Conservation (phyloP, 2,797 vertebrate species). For the Acanthopagrus latus region DNA sequence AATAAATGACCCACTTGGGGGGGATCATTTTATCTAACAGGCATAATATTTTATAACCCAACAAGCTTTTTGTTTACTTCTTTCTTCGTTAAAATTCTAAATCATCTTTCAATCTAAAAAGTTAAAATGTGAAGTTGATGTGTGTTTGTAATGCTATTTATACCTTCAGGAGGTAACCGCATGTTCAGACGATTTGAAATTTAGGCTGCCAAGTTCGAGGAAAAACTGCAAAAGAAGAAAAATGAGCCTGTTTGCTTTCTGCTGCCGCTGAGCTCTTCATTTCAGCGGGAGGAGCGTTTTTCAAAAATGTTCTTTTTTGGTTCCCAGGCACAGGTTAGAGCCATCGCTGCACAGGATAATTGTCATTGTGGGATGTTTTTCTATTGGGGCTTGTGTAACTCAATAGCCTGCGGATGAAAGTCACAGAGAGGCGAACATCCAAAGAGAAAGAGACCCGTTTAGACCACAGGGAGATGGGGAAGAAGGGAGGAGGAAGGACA, state of each 20-base stretch:
- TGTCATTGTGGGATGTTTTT: slow-evolving; percentile 66
- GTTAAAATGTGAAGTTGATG: background rate
- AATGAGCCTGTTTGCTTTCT: slow-evolving; percentile 45
- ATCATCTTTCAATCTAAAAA: slow-evolving; percentile 3
- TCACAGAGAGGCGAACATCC: slow-evolving; percentile 25
- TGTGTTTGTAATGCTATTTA: background rate
- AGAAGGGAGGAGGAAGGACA: slow-evolving; percentile 1
- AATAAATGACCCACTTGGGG: slow-evolving; percentile 2
- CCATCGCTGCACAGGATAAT: slow-evolving; percentile 49
- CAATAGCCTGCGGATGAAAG: slow-evolving; percentile 57
- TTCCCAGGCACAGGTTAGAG: slow-evolving; percentile 58
- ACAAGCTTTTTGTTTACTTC: background rate
- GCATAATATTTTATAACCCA: background rate
- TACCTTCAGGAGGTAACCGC: slow-evolving; percentile 7
- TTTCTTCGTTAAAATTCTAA: background rate
- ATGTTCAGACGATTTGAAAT: slow-evolving; percentile 33
- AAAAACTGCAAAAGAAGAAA: slow-evolving; percentile 26
- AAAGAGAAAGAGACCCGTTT: slow-evolving; percentile 56
- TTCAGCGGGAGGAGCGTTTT: slow-evolving; percentile 52
- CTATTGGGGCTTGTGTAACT: slow-evolving; percentile 69
- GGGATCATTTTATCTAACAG: background rate
- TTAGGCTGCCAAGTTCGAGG: slow-evolving; percentile 29
- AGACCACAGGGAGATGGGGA: slow-evolving; percentile 31
- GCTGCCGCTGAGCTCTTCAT: slow-evolving; percentile 29
- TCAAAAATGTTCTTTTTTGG: slow-evolving; percentile 55